Conservation (phyloP, 2,797 vertebrate genomes). For the Notolabrus celidotus region DNA sequence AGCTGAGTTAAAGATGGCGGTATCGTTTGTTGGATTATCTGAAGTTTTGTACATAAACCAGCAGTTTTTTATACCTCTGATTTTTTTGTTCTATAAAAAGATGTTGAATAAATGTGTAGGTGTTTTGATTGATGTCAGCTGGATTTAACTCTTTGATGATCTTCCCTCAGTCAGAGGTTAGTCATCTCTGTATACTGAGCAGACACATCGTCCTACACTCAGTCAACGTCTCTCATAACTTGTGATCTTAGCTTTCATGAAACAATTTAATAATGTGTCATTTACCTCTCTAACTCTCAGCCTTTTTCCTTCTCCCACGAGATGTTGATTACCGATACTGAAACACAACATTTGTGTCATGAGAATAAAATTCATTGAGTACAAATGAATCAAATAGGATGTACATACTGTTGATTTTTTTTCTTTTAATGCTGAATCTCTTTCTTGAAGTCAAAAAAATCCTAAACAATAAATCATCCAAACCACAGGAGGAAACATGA, state of each 20-base stretch:
- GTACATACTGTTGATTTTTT: too few species aligned
- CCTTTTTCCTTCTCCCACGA: neutral
- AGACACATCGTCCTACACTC: neutral
- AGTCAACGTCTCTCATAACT: neutral
- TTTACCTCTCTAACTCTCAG: neutral
- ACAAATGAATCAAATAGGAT: too few species aligned
- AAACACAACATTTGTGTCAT: neutral
- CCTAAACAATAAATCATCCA: too few species aligned
- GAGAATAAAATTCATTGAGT: too few species aligned
- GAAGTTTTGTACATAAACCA: too few species aligned
- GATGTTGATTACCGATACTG: neutral
- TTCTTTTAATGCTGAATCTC: too few species aligned
- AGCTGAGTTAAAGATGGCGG: neutral
- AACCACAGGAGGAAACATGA: too few species aligned
- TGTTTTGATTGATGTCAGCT: constrained; percentile 1
- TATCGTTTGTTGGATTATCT: too few species aligned
- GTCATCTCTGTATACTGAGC: neutral
- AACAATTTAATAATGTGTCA: constrained; percentile 10
- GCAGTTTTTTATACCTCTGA: too few species aligned
- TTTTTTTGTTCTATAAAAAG: too few species aligned
- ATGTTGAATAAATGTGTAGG: neutral
- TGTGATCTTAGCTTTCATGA: constrained; percentile 5
- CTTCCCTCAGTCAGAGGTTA: neutral
- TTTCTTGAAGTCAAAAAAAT: too few species aligned
- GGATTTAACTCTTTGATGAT: neutral